Evolutionary conservation across 2,888 invertebrate genomes (phyloP).

Genomic region (Ecdyonurus torrentis): DNA sequence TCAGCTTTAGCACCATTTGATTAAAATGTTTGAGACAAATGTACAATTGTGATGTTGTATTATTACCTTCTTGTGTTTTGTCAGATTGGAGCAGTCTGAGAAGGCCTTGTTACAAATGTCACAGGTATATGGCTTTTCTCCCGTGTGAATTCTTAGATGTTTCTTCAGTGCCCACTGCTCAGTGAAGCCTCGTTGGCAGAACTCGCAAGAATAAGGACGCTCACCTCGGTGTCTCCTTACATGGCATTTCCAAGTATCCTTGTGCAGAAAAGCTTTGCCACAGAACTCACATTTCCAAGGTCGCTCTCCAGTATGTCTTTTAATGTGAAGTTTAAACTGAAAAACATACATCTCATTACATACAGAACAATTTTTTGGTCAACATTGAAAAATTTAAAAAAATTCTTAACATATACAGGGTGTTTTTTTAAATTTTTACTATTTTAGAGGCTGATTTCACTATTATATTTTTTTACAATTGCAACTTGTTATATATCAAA

Average conservation of each 20-base stretch:
- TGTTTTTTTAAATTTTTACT: no score
- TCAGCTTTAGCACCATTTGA: no score
- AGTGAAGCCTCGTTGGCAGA: conserved; percentile 40
- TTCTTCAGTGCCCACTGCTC: conserved; percentile 46
- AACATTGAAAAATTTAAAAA: conserved; percentile 1
- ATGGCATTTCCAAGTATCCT: conserved; percentile 46
- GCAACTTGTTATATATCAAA: no score
- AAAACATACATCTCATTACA: no score
- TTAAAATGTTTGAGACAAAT: no score
- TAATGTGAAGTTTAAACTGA: conserved; percentile 41
- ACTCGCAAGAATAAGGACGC: conserved; percentile 41
- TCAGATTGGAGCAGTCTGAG: conserved; percentile 58
- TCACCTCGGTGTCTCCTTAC: conserved; percentile 46
- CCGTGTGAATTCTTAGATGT: conserved; percentile 45
- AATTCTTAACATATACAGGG: no score
- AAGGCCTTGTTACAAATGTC: conserved; percentile 53
- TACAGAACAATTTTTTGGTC: no score
- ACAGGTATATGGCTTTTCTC: conserved; percentile 52
- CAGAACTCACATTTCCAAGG: conserved; percentile 42
- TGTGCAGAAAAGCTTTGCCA: conserved; percentile 38
- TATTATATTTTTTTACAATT: no score
- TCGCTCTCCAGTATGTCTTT: conserved; percentile 36
- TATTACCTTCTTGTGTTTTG: conserved; percentile 45
- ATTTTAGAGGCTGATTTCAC: no score
- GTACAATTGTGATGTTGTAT: no score